Conservation (phyloP, 2,888 invertebrate species). For the Charanyca ferruginea region DNA sequence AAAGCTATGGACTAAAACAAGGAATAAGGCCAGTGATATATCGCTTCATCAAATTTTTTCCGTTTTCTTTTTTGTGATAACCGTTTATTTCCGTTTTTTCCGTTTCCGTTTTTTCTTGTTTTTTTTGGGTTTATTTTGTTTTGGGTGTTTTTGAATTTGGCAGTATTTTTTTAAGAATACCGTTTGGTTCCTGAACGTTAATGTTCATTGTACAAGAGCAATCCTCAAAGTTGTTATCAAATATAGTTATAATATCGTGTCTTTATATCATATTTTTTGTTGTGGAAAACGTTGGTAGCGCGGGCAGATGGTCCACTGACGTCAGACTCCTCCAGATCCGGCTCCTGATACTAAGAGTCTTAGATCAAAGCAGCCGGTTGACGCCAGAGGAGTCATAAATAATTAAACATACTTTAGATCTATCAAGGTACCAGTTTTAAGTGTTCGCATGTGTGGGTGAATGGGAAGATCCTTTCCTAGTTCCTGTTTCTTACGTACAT, state of each 20-base stretch:
- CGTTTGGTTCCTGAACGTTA: neutral
- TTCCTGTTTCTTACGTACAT: neutral
- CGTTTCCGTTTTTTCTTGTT: too few species aligned
- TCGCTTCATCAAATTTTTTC: too few species aligned
- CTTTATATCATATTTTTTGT: conserved; percentile 23
- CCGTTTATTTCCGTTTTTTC: too few species aligned
- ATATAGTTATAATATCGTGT: neutral
- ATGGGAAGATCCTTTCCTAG: conserved; percentile 4
- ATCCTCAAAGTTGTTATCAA: conserved; percentile 5
- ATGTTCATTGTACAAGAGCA: neutral
- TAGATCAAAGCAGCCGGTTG: conserved; percentile 12
- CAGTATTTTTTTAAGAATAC: too few species aligned
- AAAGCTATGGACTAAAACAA: too few species aligned
- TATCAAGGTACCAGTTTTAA: conserved; percentile 8
- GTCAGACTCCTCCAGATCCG: conserved; percentile 43
- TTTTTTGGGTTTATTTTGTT: too few species aligned
- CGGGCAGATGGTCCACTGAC: conserved; percentile 41
- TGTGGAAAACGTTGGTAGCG: conserved; percentile 21
- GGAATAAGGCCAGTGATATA: too few species aligned
- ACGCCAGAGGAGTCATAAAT: conserved; percentile 2
- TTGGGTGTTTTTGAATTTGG: too few species aligned
- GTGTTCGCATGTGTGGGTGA: neutral
- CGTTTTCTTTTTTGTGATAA: too few species aligned
- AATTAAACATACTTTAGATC: conserved; percentile 32
- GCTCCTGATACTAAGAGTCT: conserved; percentile 37